These are phyloP conservation scores for Peromyscus melanophrys DNA, from an alignment of 2,797 vertebrate species.

Conservation along the genomic window DNA sequence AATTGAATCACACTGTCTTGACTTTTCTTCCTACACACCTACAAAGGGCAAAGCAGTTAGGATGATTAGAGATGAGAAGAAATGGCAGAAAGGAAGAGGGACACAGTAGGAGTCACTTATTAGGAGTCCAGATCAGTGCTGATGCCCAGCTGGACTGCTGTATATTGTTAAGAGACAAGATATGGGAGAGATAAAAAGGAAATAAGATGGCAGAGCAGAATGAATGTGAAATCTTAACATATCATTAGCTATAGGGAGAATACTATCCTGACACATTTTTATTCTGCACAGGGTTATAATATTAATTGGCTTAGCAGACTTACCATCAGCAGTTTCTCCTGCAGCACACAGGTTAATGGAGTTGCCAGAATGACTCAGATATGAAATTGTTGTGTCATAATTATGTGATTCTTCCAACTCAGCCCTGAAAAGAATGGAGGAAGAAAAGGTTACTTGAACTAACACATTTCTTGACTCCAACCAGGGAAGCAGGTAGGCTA, in stretches of 20 bases:
- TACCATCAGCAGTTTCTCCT: conserved; percentile 83
- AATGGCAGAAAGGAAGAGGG: background rate
- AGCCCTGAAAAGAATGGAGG: conserved; percentile 82
- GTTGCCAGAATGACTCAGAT: conserved; percentile 83
- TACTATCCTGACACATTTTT: conserved; percentile 63
- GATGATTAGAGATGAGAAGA: background rate
- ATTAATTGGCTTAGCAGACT: conserved; percentile 77
- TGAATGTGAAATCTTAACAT: background rate
- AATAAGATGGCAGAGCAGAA: background rate
- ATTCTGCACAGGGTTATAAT: background rate
- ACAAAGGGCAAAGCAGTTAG: conserved; percentile 48
- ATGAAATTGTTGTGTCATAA: conserved; percentile 84
- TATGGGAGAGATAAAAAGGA: background rate
- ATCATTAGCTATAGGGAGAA: background rate
- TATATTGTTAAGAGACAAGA: conserved; percentile 21
- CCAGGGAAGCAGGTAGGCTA: background rate
- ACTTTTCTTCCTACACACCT: conserved; percentile 6
- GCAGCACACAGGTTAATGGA: conserved; percentile 78
- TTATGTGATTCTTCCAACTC: conserved; percentile 86
- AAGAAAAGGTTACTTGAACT: conserved; percentile 69
- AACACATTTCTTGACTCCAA: background rate
- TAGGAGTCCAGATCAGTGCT: background rate
- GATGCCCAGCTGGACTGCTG: background rate
- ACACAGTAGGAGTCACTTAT: background rate
- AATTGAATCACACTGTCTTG: conserved; percentile 7